These are phyloP conservation scores for Carapus acus DNA, from an alignment of 2,797 vertebrate genomes.

Conservation along the genomic window DNA sequence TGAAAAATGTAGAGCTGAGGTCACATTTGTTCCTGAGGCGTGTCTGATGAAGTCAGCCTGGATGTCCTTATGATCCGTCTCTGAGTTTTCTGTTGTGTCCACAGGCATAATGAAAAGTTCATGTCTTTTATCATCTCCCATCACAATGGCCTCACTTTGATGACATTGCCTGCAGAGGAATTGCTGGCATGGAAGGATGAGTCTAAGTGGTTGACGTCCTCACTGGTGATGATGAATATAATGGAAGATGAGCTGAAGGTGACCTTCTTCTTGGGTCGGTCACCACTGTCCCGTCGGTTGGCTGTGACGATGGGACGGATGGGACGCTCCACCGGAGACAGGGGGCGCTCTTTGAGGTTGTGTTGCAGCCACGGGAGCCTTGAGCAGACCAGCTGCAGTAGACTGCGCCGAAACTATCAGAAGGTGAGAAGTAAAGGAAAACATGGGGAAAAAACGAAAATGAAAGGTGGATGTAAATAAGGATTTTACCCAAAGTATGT, in stretches of 20 bases:
- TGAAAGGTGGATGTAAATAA: too few relatives aligned
- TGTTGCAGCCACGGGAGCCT: slow-evolving; percentile 74
- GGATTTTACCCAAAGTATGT: too few relatives aligned
- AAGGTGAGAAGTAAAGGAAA: slow-evolving; percentile 12
- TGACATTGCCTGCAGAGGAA: slow-evolving; percentile 69
- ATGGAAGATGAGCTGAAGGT: slow-evolving; percentile 91
- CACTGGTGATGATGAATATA: slow-evolving; percentile 87
- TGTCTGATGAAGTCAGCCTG: slow-evolving; percentile 1
- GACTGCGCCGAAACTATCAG: slow-evolving; percentile 81
- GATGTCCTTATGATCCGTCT: slow-evolving; percentile 45
- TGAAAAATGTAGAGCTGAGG: slow-evolving; percentile 15
- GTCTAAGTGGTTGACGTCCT: slow-evolving; percentile 74
- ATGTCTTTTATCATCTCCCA: slow-evolving; percentile 1
- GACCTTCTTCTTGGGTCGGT: slow-evolving; percentile 88
- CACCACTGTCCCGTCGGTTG: slow-evolving; percentile 50
- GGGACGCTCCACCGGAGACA: slow-evolving; percentile 67
- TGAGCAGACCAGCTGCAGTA: slow-evolving; percentile 82
- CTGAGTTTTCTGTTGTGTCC: slow-evolving; percentile 39
- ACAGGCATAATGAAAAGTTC: slow-evolving; percentile 44
- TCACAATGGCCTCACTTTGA: slow-evolving; percentile 84
- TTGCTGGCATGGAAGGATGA: slow-evolving; percentile 56
- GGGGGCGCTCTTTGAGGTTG: slow-evolving; percentile 71
- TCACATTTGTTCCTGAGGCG: slow-evolving; percentile 19
- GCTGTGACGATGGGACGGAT: slow-evolving; percentile 81
- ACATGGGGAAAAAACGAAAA: too few relatives aligned